Evolutionary conservation across 2,888 invertebrate species (phyloP).

Genomic region (Strigamia transsilvanica): DNA sequence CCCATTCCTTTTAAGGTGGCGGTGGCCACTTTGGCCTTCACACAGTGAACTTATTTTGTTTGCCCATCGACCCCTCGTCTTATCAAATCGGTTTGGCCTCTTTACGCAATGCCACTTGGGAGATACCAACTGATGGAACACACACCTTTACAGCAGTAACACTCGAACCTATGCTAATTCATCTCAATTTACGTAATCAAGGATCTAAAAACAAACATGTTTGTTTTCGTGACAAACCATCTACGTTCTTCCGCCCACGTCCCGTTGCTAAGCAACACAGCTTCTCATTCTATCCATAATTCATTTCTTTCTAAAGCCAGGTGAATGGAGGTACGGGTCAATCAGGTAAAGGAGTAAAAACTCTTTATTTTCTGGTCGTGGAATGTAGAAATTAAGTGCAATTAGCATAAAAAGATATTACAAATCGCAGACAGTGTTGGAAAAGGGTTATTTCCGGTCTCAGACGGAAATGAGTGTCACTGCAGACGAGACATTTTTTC

Average conservation of each 20-base stretch:
- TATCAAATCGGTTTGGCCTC: constrained; percentile 49
- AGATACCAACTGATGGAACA: constrained; percentile 12
- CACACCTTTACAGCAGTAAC: constrained; percentile 14
- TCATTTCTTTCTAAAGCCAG: background rate
- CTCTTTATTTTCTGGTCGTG: background rate
- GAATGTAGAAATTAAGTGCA: background rate
- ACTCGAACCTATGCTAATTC: background rate
- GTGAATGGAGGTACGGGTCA: constrained; percentile 40
- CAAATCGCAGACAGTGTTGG: background rate
- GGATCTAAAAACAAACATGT: constrained; percentile 10
- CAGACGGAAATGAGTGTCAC: background rate
- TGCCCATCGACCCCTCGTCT: constrained; percentile 48
- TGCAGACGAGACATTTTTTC: constrained; percentile 36
- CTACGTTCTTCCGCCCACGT: background rate
- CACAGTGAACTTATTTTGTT: constrained; percentile 48
- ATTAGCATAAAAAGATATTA: background rate
- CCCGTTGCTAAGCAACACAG: constrained; percentile 12
- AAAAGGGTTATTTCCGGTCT: constrained; percentile 11
- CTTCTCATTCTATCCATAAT: background rate
- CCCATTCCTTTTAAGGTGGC: constrained; percentile 28
- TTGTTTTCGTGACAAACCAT: background rate
- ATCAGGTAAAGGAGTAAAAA: constrained; percentile 14
- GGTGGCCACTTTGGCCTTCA: constrained; percentile 32
- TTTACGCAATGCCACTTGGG: constrained; percentile 44
- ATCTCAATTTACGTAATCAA: background rate